Percentiles rank a stretch among this genome's conserved stretches.
Conservation (phyloP, 1,140 invertebrate genomes). For the Heterodera carotae region DNA sequence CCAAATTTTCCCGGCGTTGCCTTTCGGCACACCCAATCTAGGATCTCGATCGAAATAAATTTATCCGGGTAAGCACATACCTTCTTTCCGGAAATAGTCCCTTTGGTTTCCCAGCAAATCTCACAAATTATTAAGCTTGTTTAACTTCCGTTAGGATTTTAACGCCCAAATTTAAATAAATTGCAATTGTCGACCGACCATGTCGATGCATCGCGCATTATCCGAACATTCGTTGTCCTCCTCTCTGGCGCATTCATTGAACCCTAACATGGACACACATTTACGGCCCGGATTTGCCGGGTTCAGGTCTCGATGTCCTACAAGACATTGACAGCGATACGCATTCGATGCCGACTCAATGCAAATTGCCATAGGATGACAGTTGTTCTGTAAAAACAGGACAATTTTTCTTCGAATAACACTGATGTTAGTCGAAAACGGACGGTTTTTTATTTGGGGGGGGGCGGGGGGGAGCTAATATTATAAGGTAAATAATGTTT, state of each 20-base stretch:
- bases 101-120: no score
- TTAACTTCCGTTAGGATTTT: no score
- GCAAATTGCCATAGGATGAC: slow-evolving; percentile 61
- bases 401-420: neutral
- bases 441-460: neutral
- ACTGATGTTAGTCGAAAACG: neutral
- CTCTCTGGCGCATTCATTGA: slow-evolving; percentile 58
- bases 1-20: no score
- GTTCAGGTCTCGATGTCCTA: slow-evolving; percentile 55
- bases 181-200: no score
- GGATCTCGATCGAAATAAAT: no score
- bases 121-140: no score
- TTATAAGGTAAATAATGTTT: no score
- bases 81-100: no score
- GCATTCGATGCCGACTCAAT: slow-evolving; percentile 55
- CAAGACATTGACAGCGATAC: slow-evolving; percentile 56
- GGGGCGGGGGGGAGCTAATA: no score
- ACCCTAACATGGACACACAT: slow-evolving; percentile 50
- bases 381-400: slow-evolving; percentile 52
- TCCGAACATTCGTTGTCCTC: slow-evolving; percentile 62
- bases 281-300: slow-evolving; percentile 52
- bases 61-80: no score
- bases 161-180: no score
- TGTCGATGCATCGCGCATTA: slow-evolving; percentile 61
- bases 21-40: no score